Percentiles rank a stretch among this genome's conserved stretches.
phyloP scores from a whole-genome alignment of 1,140 invertebrate genomes.

The Heterodera carotae region DNA sequence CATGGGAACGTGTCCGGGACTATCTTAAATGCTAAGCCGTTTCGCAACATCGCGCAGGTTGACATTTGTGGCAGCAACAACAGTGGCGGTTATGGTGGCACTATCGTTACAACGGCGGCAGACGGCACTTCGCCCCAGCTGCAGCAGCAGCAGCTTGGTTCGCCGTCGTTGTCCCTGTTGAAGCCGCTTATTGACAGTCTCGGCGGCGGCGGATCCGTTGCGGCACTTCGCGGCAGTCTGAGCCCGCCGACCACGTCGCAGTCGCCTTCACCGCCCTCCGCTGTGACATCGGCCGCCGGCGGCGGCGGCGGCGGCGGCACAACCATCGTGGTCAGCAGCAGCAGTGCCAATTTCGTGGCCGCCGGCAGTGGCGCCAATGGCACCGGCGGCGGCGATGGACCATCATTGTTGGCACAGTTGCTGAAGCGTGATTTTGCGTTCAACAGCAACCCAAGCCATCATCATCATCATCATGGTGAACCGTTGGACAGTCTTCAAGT shows the following conservation, averaged over 20 bases:
- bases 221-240: neutral
- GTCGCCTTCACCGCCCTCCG: slow-evolving; percentile 12
- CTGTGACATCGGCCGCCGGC: neutral
- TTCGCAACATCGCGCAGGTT: too few relatives aligned
- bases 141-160: neutral
- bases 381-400: neutral
- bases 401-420: neutral
- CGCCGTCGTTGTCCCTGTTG: neutral
- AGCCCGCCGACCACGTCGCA: slow-evolving; percentile 12
- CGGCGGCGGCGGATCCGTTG: neutral
- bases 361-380: neutral
- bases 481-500: neutral
- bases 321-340: neutral
- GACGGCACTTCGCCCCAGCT: too few relatives aligned
- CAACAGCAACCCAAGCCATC: neutral
- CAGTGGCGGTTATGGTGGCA: too few relatives aligned
- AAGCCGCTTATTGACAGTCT: neutral
- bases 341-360: neutral
- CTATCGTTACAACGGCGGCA: too few relatives aligned
- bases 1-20: too few relatives aligned
- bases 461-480: neutral
- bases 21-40: too few relatives aligned
- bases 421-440: slow-evolving; percentile 12
- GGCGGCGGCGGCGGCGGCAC: neutral
- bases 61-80: slow-evolving; percentile 7